Evolutionary conservation across 2,797 vertebrate species (phyloP).

Genomic region (Notamacropus eugenii): DNA sequence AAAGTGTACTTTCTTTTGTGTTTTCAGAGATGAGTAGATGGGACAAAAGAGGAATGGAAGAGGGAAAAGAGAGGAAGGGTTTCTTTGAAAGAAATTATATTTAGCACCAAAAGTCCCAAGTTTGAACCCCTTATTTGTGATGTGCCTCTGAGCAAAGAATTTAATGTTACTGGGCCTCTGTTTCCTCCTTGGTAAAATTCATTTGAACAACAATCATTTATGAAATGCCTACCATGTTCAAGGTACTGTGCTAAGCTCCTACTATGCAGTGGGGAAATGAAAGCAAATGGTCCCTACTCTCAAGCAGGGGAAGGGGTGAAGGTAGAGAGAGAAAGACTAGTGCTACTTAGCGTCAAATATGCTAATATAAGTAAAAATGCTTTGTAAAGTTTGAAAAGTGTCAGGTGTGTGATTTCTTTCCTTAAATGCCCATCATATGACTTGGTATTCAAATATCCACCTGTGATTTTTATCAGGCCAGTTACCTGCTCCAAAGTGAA

Average conservation of each 20-base stretch:
- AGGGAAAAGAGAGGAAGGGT: not conserved
- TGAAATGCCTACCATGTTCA: not conserved
- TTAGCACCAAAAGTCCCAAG: not conserved
- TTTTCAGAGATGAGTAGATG: not conserved
- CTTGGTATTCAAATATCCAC: not conserved
- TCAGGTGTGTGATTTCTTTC: not conserved
- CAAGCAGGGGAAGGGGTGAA: not conserved
- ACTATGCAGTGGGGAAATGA: not conserved
- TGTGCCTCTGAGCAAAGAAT: not conserved
- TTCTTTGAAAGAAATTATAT: not conserved
- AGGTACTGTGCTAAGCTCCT: not conserved
- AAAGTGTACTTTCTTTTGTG: not conserved
- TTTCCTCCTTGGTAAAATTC: conserved; percentile 15
- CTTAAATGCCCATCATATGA: not conserved
- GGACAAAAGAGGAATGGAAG: not conserved
- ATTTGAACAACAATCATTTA: not conserved
- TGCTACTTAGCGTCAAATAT: not conserved
- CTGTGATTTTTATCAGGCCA: not conserved
- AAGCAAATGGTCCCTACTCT: not conserved
- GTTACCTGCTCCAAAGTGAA: not conserved
- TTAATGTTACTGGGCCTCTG: not conserved
- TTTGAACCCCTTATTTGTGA: not conserved
- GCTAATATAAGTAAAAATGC: not conserved
- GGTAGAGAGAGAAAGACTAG: not conserved
- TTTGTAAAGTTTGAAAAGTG: not conserved